Percentiles rank a stretch among this genome's conserved stretches.
These are phyloP conservation scores for Dryococelus australis DNA, from an alignment of 2,888 invertebrate species.

Conservation along the genomic window DNA sequence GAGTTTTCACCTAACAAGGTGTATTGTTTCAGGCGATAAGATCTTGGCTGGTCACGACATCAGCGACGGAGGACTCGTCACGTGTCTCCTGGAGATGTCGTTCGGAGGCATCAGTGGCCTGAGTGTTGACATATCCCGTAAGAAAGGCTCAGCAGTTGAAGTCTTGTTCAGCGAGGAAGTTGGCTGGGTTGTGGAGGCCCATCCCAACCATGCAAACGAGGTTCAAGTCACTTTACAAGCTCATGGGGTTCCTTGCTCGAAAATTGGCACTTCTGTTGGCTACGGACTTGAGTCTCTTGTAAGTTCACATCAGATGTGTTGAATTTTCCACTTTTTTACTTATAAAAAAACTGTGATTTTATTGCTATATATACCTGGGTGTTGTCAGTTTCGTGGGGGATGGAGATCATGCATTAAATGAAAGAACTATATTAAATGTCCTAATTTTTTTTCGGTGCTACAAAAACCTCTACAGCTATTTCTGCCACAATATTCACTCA, in stretches of 20 bases:
- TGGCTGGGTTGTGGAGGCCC: constrained; percentile 84
- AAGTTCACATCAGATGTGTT: constrained; percentile 44
- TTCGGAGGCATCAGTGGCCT: constrained; percentile 90
- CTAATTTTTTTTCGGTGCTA: no score
- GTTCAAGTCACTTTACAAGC: constrained; percentile 69
- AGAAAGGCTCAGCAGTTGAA: constrained; percentile 66
- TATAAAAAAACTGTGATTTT: not conserved
- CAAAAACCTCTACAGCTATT: no score
- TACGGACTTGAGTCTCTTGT: constrained; percentile 73
- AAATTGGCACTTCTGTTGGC: constrained; percentile 72
- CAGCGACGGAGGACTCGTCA: constrained; percentile 94
- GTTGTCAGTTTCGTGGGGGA: no score
- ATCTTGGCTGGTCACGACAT: constrained; percentile 91
- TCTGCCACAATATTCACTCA: no score
- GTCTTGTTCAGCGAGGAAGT: constrained; percentile 86
- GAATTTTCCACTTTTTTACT: constrained; percentile 30
- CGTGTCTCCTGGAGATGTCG: constrained; percentile 94
- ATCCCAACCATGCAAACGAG: constrained; percentile 62
- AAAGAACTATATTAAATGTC: no score
- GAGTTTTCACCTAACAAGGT: no score
- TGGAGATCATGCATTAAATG: no score
- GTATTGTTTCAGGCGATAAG: constrained; percentile 64
- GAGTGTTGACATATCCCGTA: constrained; percentile 67
- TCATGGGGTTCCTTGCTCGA: constrained; percentile 68
- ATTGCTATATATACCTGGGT: no score